A percentile compares a stretch with the other conserved stretches of the same genome.
These are phyloP conservation scores for Micrastur ruficollis DNA, from an alignment of 2,797 vertebrate species.

Conservation along the genomic window DNA sequence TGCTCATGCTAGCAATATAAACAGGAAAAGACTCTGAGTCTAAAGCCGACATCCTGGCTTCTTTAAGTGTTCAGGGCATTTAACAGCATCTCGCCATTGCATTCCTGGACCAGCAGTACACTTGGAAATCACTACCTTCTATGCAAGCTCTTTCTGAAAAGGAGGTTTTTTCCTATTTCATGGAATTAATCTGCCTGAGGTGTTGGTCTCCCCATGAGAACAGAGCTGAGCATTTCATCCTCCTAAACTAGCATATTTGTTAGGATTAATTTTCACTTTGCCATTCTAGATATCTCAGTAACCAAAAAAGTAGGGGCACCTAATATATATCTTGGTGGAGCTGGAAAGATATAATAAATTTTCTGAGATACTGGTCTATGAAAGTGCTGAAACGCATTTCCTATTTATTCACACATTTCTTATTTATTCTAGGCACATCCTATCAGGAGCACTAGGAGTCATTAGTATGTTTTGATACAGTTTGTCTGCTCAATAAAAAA, in stretches of 20 bases:
- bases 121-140: neutral
- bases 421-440: neutral
- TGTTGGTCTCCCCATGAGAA: neutral
- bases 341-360: neutral
- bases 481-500: neutral
- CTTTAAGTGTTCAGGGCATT: neutral
- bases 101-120: rapidly evolving
- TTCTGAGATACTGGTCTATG: neutral
- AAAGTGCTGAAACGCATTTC: neutral
- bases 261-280: neutral
- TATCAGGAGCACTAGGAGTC: neutral
- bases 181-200: neutral
- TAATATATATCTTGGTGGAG: neutral
- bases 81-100: rapidly evolving
- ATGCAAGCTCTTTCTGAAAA: neutral
- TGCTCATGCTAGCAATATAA: neutral
- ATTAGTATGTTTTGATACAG: neutral
- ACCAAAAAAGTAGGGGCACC: neutral
- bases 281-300: neutral
- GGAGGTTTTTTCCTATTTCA: neutral
- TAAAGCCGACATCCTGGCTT: neutral
- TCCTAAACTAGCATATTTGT: neutral
- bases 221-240: neutral
- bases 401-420: neutral
- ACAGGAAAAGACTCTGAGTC: neutral